A percentile compares a stretch with the other conserved stretches of the same genome.
Evolutionary conservation across 2,888 invertebrate species (phyloP).

Genomic region (Drosophila lutescens): DNA sequence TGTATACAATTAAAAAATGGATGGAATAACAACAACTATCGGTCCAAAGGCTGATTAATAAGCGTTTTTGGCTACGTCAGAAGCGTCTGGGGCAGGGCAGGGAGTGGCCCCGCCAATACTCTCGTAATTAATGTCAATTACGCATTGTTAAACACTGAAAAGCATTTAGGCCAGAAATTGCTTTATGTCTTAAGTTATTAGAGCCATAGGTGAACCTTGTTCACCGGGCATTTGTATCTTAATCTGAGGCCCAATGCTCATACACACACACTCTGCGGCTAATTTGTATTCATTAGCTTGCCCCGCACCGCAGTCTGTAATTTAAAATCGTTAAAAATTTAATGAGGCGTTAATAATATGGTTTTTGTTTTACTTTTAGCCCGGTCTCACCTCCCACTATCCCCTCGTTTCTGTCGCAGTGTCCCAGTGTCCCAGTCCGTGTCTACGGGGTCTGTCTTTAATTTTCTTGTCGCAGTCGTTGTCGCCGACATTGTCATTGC

Average conservation of each 20-base stretch:
- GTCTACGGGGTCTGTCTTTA: conserved; percentile 47
- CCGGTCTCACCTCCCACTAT: background rate
- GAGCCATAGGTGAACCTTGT: conserved; percentile 16
- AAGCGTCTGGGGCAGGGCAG: conserved; percentile 2
- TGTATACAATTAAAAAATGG: conserved; percentile 74
- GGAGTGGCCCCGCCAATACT: conserved; percentile 23
- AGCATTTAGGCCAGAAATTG: conserved; percentile 55
- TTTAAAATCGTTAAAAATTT: conserved; percentile 81
- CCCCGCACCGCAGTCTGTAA: conserved; percentile 71
- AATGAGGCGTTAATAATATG: conserved; percentile 81
- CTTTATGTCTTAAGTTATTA: conserved; percentile 4
- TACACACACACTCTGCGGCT: conserved; percentile 55
- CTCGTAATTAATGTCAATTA: conserved; percentile 74
- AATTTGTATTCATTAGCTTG: conserved; percentile 81
- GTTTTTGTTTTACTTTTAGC: conserved; percentile 74
- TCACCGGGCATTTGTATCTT: conserved; percentile 37
- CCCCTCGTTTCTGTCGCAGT: background rate
- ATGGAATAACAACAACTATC: conserved; percentile 30
- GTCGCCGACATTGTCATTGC: conserved; percentile 68
- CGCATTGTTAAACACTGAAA: conserved; percentile 64
- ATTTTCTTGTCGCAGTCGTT: conserved; percentile 54
- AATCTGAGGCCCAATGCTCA: conserved; percentile 22
- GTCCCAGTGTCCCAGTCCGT: conserved; percentile 3
- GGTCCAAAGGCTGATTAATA: conserved; percentile 44
- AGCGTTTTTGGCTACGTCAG: conserved; percentile 25